phyloP scores from a whole-genome alignment of 2,113 vertebrate species.

The Carlito syrichta region DNA sequence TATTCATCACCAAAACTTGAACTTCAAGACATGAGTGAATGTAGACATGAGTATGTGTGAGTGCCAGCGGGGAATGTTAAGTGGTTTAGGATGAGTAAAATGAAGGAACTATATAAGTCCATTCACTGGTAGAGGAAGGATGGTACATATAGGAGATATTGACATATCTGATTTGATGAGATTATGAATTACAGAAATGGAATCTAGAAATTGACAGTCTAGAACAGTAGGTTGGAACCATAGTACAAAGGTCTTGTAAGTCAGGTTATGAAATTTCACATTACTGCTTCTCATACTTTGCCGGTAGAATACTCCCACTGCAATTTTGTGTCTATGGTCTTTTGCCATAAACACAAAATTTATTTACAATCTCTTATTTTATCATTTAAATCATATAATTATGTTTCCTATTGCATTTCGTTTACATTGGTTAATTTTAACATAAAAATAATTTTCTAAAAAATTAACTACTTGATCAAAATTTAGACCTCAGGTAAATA shows the following conservation, averaged over 20 bases:
- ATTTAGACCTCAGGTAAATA: not conserved
- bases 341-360: not conserved
- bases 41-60: not conserved
- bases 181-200: not conserved
- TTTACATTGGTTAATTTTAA: not conserved
- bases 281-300: not conserved
- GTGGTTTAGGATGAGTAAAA: not conserved
- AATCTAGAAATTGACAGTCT: not conserved
- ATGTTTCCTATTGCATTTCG: not conserved
- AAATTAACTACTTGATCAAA: not conserved
- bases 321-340: not conserved
- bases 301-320: not conserved
- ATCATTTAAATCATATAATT: not conserved
- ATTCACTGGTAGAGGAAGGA: not conserved
- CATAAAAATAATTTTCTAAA: not conserved
- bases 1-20: not conserved
- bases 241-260: not conserved
- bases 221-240: not conserved
- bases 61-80: not conserved
- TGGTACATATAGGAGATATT: not conserved
- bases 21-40: not conserved
- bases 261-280: not conserved
- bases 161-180: not conserved
- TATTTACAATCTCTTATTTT: not conserved
- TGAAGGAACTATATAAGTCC: not conserved